A percentile compares a stretch with the other conserved stretches of the same genome.
Evolutionary conservation across 2,888 invertebrate species (phyloP).

Genomic region (Alloplasta piceator): DNA sequence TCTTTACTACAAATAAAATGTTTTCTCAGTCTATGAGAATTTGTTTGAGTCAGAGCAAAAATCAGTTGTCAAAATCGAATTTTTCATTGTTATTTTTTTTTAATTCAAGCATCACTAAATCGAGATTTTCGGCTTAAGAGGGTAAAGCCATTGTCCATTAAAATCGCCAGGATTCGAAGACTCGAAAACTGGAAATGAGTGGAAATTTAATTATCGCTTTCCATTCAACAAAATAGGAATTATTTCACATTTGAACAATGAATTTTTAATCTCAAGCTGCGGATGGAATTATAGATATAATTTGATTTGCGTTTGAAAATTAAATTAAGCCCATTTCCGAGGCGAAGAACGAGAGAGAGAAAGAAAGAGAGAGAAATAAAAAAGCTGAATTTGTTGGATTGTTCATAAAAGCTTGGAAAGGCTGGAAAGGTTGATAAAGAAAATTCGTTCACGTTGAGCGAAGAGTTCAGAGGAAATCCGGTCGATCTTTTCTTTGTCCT

Average conservation of each 20-base stretch:
- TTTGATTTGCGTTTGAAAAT: neutral
- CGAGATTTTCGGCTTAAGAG: too few species aligned
- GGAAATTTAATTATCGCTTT: too few species aligned
- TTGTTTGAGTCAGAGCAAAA: too few species aligned
- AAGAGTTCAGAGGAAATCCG: slow-evolving; percentile 29
- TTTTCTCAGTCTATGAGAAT: too few species aligned
- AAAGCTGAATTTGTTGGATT: slow-evolving; percentile 14
- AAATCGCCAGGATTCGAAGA: too few species aligned
- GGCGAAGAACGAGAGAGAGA: slow-evolving; percentile 1
- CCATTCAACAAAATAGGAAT: neutral
- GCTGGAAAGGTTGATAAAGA: slow-evolving; percentile 7
- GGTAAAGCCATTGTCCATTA: too few species aligned
- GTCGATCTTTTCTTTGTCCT: slow-evolving; percentile 32
- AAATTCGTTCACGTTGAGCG: slow-evolving; percentile 20
- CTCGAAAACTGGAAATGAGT: too few species aligned
- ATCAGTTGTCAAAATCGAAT: too few species aligned
- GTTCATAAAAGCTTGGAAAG: slow-evolving; percentile 41
- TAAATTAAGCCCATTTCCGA: slow-evolving; percentile 31
- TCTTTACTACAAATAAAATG: too few species aligned
- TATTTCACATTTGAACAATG: neutral
- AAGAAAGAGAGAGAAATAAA: slow-evolving; percentile 27
- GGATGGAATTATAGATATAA: neutral
- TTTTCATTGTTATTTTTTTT: too few species aligned
- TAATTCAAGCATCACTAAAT: too few species aligned
- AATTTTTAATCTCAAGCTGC: too few species aligned